A percentile compares a stretch with the other conserved stretches of the same genome.
phyloP scores from a whole-genome alignment of 2,113 vertebrate genomes.

The Trichomycterus rosablanca region DNA sequence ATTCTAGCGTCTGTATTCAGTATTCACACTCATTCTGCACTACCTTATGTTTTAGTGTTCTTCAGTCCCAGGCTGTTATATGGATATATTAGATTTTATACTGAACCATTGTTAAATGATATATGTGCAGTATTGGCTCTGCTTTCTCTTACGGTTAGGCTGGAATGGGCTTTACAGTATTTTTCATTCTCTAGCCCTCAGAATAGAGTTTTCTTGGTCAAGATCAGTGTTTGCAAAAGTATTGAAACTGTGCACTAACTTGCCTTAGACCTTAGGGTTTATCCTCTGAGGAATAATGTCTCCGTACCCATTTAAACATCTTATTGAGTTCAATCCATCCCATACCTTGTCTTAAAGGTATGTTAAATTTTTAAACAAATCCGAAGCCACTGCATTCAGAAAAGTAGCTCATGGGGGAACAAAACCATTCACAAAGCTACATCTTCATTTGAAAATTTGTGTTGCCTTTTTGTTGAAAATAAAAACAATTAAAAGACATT shows the following conservation, averaged over 20 bases:
- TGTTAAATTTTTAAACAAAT: too few relatives aligned
- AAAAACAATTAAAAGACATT: constrained; percentile 64
- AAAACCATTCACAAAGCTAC: constrained; percentile 30
- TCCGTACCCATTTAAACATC: too few relatives aligned
- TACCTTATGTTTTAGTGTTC: not conserved
- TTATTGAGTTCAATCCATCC: too few relatives aligned
- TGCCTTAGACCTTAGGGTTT: not conserved
- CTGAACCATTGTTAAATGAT: constrained; percentile 9
- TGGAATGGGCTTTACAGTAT: not conserved
- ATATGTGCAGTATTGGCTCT: not conserved
- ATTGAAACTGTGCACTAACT: not conserved
- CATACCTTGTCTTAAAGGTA: not conserved
- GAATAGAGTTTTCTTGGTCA: not conserved
- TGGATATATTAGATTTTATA: constrained; percentile 11
- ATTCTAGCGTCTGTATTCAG: too few relatives aligned
- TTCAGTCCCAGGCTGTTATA: too few relatives aligned
- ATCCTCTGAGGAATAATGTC: not conserved
- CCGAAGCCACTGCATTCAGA: too few relatives aligned
- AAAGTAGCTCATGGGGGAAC: constrained; percentile 7
- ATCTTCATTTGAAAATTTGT: constrained; percentile 51
- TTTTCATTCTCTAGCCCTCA: not conserved
- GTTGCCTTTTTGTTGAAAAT: constrained; percentile 60
- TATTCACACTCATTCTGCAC: too few relatives aligned
- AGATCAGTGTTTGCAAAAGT: not conserved
- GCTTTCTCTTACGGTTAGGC: too few relatives aligned